Evolutionary conservation across 2,888 invertebrate species (phyloP).

Genomic region (Molorchus minor): DNA sequence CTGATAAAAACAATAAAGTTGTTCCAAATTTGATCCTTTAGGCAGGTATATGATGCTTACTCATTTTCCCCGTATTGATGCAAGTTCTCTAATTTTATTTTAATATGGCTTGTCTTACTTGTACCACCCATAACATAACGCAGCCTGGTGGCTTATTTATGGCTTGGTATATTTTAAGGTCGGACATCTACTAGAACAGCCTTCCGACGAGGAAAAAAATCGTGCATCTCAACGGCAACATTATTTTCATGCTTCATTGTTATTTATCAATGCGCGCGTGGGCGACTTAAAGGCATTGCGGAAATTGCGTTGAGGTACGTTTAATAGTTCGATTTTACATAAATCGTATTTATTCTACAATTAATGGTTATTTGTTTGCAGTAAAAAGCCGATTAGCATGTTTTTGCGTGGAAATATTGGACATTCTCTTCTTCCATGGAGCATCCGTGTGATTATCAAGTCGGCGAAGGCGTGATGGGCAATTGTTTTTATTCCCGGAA

Average conservation of each 20-base stretch:
- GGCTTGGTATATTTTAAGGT: conserved; percentile 10
- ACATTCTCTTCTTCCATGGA: too few species aligned
- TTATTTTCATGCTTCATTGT: not conserved
- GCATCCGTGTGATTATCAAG: not conserved
- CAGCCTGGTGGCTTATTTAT: conserved; percentile 6
- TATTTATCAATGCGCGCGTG: not conserved
- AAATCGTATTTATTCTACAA: not conserved
- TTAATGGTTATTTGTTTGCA: conserved; percentile 1
- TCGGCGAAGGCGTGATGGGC: not conserved
- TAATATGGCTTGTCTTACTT: not conserved
- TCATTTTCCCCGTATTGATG: not conserved
- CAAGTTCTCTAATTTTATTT: not conserved
- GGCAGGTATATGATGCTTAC: not conserved
- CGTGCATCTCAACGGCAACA: not conserved
- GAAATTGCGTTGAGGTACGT: conserved; percentile 1
- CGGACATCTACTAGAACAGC: conserved; percentile 15
- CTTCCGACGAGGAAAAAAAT: conserved; percentile 12
- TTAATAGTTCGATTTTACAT: not conserved
- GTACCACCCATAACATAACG: conserved; percentile 18
- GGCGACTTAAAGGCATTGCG: conserved; percentile 7
- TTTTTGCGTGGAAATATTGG: not conserved
- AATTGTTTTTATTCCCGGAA: not conserved
- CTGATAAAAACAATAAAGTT: too few species aligned
- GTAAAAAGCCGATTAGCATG: not conserved
- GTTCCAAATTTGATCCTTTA: not conserved